phyloP scores from a whole-genome alignment of 2,113 vertebrate species.

The Vidua chalybeata region DNA sequence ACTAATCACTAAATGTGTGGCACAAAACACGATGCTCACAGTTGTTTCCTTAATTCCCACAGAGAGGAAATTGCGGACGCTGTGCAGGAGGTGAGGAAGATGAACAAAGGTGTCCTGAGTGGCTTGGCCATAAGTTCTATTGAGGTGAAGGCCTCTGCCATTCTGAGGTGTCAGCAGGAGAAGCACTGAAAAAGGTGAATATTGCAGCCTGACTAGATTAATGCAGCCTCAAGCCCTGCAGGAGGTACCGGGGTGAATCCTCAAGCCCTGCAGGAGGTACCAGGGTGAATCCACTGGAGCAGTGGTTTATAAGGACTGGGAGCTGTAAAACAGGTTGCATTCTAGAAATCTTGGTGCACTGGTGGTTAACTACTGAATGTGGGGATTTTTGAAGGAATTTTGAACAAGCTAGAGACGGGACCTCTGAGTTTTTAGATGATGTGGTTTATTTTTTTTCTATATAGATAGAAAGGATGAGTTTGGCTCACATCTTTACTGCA shows the following conservation, averaged over 20 bases:
- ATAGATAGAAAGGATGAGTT: background rate
- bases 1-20: background rate
- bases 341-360: fast-evolving
- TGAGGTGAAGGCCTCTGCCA: constrained; percentile 60
- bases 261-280: background rate
- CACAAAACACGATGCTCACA: background rate
- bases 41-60: background rate
- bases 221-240: background rate
- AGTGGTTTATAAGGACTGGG: background rate
- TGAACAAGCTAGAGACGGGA: background rate
- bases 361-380: background rate
- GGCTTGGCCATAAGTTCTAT: constrained; percentile 70
- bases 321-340: background rate
- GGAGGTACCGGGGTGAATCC: background rate
- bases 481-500: background rate
- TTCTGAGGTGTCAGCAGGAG: constrained; percentile 19
- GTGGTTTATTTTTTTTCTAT: background rate
- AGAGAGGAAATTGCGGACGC: constrained; percentile 66
- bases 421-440: background rate
- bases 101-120: constrained; percentile 63
- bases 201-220: background rate
- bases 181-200: constrained; percentile 24
- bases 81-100: constrained; percentile 64
- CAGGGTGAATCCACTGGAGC: background rate
- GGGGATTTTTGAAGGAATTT: background rate